Conservation (phyloP, 2,113 vertebrate genomes). For the Morone saxatilis region DNA sequence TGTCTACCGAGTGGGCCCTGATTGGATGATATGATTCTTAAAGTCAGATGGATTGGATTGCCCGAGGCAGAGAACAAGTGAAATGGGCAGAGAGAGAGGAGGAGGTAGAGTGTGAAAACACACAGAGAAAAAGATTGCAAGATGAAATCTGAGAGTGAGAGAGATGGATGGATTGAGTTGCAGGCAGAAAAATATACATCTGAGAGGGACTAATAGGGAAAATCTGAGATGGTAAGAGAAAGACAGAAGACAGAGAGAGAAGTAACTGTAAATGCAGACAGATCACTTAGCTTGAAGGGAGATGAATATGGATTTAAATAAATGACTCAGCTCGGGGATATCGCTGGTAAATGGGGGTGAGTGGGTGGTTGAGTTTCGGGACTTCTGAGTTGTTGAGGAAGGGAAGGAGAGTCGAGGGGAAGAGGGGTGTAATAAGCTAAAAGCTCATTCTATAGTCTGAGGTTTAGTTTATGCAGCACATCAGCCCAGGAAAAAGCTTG, state of each 20-base stretch:
- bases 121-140: slow-evolving; percentile 43
- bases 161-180: slow-evolving; percentile 60
- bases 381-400: slow-evolving; percentile 49
- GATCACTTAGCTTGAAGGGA: slow-evolving; percentile 71
- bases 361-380: slow-evolving; percentile 65
- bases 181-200: slow-evolving; percentile 65
- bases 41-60: slow-evolving; percentile 80
- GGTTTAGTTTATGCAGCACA: slow-evolving; percentile 18
- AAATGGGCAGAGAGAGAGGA: slow-evolving; percentile 35
- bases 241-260: slow-evolving; percentile 44
- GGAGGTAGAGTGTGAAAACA: slow-evolving; percentile 40
- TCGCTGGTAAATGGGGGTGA: slow-evolving; percentile 52
- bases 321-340: slow-evolving; percentile 71
- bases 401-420: slow-evolving; percentile 15
- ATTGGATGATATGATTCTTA: slow-evolving; percentile 80
- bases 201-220: slow-evolving; percentile 66
- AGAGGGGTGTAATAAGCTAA: slow-evolving; percentile 38
- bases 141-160: slow-evolving; percentile 67
- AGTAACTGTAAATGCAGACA: slow-evolving; percentile 74
- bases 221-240: slow-evolving; percentile 60
- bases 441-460: slow-evolving; percentile 11
- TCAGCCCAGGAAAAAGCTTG: not conserved
- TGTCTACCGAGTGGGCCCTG: slow-evolving; percentile 71
- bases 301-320: slow-evolving; percentile 77
- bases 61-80: slow-evolving; percentile 62